These are phyloP conservation scores for Connochaetes taurinus DNA, from an alignment of 2,113 vertebrate genomes.

Conservation along the genomic window DNA sequence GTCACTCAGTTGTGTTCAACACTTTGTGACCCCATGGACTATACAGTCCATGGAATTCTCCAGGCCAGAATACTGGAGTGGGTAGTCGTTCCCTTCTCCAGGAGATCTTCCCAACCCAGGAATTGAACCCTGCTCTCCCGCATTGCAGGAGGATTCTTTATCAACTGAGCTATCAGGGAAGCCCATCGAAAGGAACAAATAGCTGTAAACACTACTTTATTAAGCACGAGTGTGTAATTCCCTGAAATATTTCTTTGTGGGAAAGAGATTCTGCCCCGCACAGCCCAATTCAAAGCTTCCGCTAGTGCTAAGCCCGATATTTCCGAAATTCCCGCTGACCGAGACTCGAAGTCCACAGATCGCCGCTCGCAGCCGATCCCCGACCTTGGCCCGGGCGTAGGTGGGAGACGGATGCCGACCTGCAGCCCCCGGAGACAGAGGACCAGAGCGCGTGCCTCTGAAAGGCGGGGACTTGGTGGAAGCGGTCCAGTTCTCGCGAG, in stretches of 20 bases:
- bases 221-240: background rate
- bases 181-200: background rate
- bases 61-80: background rate
- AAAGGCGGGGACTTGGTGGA: background rate
- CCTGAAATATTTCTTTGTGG: background rate
- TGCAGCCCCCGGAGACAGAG: accelerated
- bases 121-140: background rate
- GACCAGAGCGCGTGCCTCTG: background rate
- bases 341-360: background rate
- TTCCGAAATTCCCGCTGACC: background rate
- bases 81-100: background rate
- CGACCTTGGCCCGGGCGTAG: background rate
- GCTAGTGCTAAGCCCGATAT: background rate
- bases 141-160: background rate
- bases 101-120: background rate
- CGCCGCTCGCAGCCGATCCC: background rate
- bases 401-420: background rate
- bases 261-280: background rate
- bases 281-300: background rate
- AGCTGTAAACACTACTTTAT: background rate
- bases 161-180: background rate
- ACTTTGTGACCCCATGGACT: background rate
- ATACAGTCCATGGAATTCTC: background rate
- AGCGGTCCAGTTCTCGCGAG: background rate
- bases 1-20: background rate